phyloP scores from a whole-genome alignment of 2,113 vertebrate species.

The Eudyptes chrysolophus region DNA sequence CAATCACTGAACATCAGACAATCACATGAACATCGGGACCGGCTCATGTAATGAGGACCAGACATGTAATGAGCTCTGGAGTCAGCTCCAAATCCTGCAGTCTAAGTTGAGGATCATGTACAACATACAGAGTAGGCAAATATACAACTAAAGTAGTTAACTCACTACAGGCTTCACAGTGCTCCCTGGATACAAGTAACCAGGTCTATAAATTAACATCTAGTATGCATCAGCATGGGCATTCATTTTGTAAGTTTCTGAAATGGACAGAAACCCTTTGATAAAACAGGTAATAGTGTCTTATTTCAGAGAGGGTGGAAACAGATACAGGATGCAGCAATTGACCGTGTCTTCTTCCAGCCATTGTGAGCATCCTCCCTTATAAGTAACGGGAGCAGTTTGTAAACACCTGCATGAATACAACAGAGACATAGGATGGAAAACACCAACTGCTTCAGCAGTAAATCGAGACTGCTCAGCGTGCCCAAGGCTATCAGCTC shows the following conservation, averaged over 20 bases:
- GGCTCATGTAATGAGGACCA: not conserved
- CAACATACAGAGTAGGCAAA: not conserved
- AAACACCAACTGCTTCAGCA: not conserved
- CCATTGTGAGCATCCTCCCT: not conserved
- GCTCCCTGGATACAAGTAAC: not conserved
- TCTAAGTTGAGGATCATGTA: not conserved
- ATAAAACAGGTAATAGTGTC: not conserved
- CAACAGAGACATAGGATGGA: not conserved
- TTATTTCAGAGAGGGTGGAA: not conserved
- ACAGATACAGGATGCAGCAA: not conserved
- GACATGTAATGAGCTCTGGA: not conserved
- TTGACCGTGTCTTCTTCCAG: not conserved
- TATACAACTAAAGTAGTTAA: not conserved
- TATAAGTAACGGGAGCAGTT: rapidly evolving
- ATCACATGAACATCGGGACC: not conserved
- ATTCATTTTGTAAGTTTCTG: not conserved
- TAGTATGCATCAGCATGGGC: not conserved
- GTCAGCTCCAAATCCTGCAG: not conserved
- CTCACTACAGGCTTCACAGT: not conserved
- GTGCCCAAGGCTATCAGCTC: not conserved
- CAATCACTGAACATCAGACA: not conserved
- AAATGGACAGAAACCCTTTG: not conserved
- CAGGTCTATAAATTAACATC: not conserved
- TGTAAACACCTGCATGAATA: not conserved
- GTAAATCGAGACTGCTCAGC: not conserved